Evolutionary conservation across 2,888 invertebrate genomes (phyloP).

Genomic region (Eilema depressum): DNA sequence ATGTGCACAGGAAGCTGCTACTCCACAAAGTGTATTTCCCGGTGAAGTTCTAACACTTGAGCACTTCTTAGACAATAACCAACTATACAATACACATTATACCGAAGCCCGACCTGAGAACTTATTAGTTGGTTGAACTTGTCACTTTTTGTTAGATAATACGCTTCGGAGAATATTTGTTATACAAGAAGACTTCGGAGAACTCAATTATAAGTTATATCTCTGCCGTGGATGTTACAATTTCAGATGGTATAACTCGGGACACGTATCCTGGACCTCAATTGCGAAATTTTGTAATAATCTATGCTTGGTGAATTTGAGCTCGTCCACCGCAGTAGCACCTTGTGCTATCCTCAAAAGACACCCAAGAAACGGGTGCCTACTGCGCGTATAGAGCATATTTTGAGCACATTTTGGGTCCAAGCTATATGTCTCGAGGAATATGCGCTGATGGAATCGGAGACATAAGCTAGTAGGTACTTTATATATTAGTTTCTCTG

Average conservation of each 20-base stretch:
- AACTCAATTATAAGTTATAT: conserved; percentile 3
- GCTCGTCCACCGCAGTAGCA: no score
- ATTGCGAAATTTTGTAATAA: no score
- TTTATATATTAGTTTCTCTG: conserved; percentile 1
- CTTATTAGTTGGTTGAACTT: neutral
- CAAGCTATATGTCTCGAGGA: no score
- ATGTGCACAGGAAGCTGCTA: neutral
- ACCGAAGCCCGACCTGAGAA: neutral
- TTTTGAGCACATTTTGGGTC: no score
- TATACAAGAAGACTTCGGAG: neutral
- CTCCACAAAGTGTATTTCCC: neutral
- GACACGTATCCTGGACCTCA: no score
- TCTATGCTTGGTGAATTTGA: no score
- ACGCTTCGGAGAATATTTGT: neutral
- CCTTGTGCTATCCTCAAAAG: no score
- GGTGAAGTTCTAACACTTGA: neutral
- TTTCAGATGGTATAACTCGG: neutral
- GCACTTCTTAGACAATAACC: neutral
- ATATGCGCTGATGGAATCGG: neutral
- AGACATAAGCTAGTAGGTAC: neutral
- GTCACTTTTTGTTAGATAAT: neutral
- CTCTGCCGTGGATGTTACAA: neutral
- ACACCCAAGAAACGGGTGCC: no score
- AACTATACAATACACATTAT: neutral
- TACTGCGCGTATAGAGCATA: no score